Evolutionary conservation across 2,113 vertebrate genomes (phyloP).

Genomic region (Prietella phreatophila): DNA sequence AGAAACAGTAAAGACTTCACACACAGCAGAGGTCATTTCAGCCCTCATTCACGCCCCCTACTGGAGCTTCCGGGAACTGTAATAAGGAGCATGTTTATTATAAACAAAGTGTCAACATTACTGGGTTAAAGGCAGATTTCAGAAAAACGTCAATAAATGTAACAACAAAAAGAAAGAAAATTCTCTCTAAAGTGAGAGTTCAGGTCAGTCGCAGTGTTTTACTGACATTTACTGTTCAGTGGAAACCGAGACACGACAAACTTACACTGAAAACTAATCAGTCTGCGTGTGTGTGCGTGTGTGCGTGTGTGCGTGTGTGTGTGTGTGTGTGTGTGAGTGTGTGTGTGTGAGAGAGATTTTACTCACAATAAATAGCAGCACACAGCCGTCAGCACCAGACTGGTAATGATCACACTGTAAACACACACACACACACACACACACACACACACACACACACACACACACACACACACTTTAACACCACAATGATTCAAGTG

Average conservation of each 20-base stretch:
- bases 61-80: background rate
- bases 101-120: background rate
- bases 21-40: too few species aligned
- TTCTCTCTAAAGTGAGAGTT: too few species aligned
- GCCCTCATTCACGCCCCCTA: background rate
- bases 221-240: too few species aligned
- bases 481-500: background rate
- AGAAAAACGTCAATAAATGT: background rate
- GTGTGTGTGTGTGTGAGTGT: background rate
- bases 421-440: background rate
- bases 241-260: too few species aligned
- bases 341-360: conserved; percentile 16
- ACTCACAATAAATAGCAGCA: conserved; percentile 98
- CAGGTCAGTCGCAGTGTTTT: too few species aligned
- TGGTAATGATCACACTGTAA: conserved; percentile 91
- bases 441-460: too few species aligned
- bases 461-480: too few species aligned
- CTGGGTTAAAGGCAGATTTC: background rate
- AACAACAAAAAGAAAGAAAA: background rate
- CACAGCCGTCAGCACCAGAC: conserved; percentile 89
- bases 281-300: too few species aligned
- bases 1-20: background rate
- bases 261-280: background rate
- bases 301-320: background rate
- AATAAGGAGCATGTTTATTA: background rate